Base-by-base conservation (phyloP, 2,113 vertebrate genomes). In the Brachyhypopomus gauderio region DNA sequence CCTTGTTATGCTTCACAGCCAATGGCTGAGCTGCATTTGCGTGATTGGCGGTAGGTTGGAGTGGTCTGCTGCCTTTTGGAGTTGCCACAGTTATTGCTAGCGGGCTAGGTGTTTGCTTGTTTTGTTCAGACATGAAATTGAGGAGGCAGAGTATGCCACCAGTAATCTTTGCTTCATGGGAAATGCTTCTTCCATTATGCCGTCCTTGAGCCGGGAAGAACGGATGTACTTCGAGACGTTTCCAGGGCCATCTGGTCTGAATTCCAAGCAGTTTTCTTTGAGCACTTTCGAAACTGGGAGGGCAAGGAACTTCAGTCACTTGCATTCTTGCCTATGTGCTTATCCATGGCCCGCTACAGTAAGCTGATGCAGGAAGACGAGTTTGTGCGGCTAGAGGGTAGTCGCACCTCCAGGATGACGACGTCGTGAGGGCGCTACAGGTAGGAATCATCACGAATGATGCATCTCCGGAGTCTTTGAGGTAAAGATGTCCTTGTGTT, bases 231-330 rank as follows among this genome's bases (percentile, higher is more conserved):
- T 69, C n/a, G 17, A 38, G 34, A n/a, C 17, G 2, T 72, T 74
- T 80, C 38, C 45, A 27, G 48, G 14, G 38, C 48, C 62, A 41
- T 67, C 48, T 75, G 72, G 27, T 72, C 11, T 58, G 34, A 36
- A 56, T 74, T 55, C 48, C 38, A 1, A 3, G 9, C 73, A 52
- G 45, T 12, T 25, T 80, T 79, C 16, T 56, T 75, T 74, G 70
- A 74, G 11, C 25, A 14, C 19, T 72, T 41, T 52, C 17, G 7
- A 67, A 17, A 59, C 14, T 22, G 62, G 58, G 22, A 62, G 8
- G 16, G 66, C 36, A 69, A n/a, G 4, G 0, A 11, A 0, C 3
- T 30, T 11, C 20, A 36, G n/a, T 34, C 36, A 20, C 66, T n/a
- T 5, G 1, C 34, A 69, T 20, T 20, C 7, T 69, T 17, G 14